Percentiles rank a stretch among this genome's conserved stretches.
Evolutionary conservation across 2,888 invertebrate species (phyloP).

Genomic region (Spatulosminthurus flaviceps): DNA sequence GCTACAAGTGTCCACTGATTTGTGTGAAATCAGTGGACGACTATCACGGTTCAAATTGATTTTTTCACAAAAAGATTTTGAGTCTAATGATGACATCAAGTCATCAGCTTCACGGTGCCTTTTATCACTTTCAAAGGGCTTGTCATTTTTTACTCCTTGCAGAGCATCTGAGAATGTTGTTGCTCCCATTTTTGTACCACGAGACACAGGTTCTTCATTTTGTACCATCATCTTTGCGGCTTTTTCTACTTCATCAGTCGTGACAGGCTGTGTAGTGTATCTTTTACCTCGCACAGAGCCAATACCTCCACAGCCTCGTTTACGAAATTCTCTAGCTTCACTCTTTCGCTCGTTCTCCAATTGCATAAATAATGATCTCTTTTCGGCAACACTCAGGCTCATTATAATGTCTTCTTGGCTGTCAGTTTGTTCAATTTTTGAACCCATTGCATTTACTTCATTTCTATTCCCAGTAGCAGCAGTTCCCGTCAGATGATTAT

Average conservation of each 20-base stretch:
- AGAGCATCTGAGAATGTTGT: conserved; percentile 2
- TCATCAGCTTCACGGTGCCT: not conserved
- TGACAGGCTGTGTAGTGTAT: conserved; percentile 80
- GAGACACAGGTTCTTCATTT: conserved; percentile 31
- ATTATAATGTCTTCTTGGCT: conserved; percentile 48
- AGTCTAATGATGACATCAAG: conserved; percentile 21
- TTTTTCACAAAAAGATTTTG: conserved; percentile 10
- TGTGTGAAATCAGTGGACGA: conserved; percentile 27
- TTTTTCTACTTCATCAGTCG: conserved; percentile 73
- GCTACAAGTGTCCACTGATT: conserved; percentile 32
- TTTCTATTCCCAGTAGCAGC: not conserved
- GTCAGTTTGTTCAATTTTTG: conserved; percentile 41
- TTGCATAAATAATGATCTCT: conserved; percentile 54
- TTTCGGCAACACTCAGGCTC: conserved; percentile 53
- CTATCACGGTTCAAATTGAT: conserved; percentile 10
- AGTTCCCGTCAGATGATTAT: not conserved
- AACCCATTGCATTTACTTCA: not conserved
- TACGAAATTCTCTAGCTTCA: not conserved
- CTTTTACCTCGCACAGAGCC: conserved; percentile 60
- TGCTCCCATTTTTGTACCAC: conserved; percentile 16
- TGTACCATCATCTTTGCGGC: conserved; percentile 64
- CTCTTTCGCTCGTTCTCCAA: conserved; percentile 50
- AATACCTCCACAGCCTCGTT: not conserved
- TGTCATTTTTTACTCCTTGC: conserved; percentile 16
- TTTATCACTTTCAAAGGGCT: conserved; percentile 14